Conservation (phyloP, 1,140 invertebrate genomes). For the Pomacea maculata region DNA sequence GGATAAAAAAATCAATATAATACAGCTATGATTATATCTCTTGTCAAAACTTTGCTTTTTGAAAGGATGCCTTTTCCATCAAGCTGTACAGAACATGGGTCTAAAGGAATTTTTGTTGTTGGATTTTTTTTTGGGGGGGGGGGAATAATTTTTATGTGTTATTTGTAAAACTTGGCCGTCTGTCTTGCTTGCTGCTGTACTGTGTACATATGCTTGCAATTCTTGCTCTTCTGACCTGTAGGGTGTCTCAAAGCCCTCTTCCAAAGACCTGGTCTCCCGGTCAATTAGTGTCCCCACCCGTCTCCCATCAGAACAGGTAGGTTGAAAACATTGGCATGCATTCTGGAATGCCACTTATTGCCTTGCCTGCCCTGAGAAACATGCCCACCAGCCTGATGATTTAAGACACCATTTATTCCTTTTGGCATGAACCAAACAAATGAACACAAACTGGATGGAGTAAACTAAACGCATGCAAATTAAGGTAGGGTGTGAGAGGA, state of each 20-base stretch:
- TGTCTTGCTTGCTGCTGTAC: too few relatives aligned
- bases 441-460: neutral
- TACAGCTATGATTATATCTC: too few relatives aligned
- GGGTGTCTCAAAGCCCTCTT: slow-evolving; percentile 24
- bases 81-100: too few relatives aligned
- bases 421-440: neutral
- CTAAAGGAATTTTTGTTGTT: too few relatives aligned
- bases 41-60: too few relatives aligned
- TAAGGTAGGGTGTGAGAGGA: too few relatives aligned
- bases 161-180: too few relatives aligned
- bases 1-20: too few relatives aligned
- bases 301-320: slow-evolving; percentile 35
- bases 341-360: neutral
- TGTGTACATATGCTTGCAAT: slow-evolving; percentile 10
- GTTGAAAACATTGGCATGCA: neutral
- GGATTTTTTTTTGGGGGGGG: too few relatives aligned
- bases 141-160: too few relatives aligned
- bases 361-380: neutral
- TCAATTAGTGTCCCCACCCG: slow-evolving; percentile 39
- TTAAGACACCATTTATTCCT: neutral
- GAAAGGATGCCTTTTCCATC: too few relatives aligned
- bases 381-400: neutral
- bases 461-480: too few relatives aligned
- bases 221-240: slow-evolving; percentile 14
- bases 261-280: slow-evolving; percentile 41